Base-by-base conservation (phyloP, 2,888 invertebrate species). In the Timema cristinae region DNA sequence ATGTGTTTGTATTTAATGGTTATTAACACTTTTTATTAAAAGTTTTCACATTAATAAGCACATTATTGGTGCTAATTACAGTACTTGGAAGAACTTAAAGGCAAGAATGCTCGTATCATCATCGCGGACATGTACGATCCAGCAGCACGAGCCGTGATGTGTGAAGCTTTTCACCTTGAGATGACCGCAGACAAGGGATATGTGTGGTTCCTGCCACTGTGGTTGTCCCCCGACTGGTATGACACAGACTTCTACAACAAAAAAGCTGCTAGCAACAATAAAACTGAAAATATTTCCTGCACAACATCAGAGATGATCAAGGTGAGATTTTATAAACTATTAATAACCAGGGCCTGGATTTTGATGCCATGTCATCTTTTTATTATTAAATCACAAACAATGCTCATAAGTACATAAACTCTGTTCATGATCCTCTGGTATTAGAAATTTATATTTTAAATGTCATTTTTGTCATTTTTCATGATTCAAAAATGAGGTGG, bases 151-250 rank as follows among this genome's bases (percentile, higher is more conserved):
- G 87, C 88, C 71, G 90, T 94, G 13, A 89, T 96, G 87, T 96
- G 95, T 80, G 91, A 92, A 79, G 95, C 93, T 0, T 89, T 85
- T 79, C 86, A 84, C 77, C 85, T 88, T 74, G 86, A 89, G 74
- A 92, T 93, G 88, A 88, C 88, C 47, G 89, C 89, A 0, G 80
- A 81, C 67, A 79, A 78, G 70, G 73, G 73, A n/a, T 93, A 91
- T 81, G 91, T 92, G 4, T 96, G 95, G 95, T 92, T 96, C 79
- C 84, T 96, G 72, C 94, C 95, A 0, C 85, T 87, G 52, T 91
- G 93, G 90, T 84, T 91, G 32, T 84, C 86, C 8, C 80, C 84
- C 4, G 82, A 86, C 75, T 91, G 90, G 89, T 87, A 86, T 78
- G 83, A 89, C 76, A 88, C 88, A 0, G 86, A 86, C 74, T 81